Conservation (phyloP, 1,140 invertebrate genomes). For the Brachionus rotundiformis region DNA sequence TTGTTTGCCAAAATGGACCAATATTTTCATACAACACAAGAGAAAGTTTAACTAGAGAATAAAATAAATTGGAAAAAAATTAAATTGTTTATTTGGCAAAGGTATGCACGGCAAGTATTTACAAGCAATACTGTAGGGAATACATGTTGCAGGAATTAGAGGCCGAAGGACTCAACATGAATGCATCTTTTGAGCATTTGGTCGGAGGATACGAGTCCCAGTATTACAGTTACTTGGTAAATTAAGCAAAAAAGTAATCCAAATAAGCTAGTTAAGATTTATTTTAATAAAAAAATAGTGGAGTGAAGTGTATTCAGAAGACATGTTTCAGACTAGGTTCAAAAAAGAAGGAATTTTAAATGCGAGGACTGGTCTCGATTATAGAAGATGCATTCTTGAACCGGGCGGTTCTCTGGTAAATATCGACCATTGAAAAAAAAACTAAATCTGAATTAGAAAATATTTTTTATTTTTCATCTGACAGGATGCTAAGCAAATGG, state of each 20-base stretch:
- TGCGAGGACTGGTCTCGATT: constrained; percentile 64
- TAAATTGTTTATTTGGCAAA: neutral
- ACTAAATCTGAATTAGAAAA: no score
- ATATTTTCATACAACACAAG: constrained; percentile 1
- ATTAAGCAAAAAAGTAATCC: constrained; percentile 44
- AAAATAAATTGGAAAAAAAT: neutral
- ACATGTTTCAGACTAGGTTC: constrained; percentile 68
- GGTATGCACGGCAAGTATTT: constrained; percentile 63
- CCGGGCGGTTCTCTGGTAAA: constrained; percentile 65
- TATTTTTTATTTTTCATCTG: no score
- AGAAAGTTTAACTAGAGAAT: neutral
- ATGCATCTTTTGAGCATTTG: constrained; percentile 67
- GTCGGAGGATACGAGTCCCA: constrained; percentile 68
- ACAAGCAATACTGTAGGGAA: constrained; percentile 62
- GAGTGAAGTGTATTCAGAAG: constrained; percentile 69
- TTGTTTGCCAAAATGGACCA: constrained; percentile 47
- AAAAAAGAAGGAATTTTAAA: constrained; percentile 66
- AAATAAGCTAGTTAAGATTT: neutral
- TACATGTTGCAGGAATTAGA: constrained; percentile 63
- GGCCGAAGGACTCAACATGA: constrained; percentile 66
- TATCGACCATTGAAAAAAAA: no score
- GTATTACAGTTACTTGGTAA: constrained; percentile 69
- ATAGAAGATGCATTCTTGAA: constrained; percentile 65
- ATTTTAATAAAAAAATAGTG: constrained; percentile 61
- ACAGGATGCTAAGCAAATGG: constrained; percentile 66